Percentiles rank a stretch among this genome's conserved stretches.
phyloP scores from a whole-genome alignment of 2,113 vertebrate species.

The Hyperoodon ampullatus region DNA sequence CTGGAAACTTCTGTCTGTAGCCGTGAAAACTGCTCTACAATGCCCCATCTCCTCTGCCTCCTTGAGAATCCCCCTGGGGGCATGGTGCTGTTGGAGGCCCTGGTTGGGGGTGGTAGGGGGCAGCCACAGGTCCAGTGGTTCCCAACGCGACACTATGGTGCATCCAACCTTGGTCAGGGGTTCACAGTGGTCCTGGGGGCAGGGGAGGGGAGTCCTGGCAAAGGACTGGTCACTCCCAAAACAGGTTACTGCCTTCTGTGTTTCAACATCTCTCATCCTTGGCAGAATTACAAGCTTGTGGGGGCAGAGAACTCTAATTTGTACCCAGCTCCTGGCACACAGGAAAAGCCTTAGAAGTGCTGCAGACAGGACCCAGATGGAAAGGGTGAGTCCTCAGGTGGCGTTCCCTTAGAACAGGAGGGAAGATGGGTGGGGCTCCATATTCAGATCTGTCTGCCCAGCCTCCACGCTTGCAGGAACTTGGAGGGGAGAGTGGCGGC shows the following conservation, averaged over 20 bases:
- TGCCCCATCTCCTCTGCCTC: not conserved
- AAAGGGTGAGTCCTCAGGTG: too few relatives aligned
- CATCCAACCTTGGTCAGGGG: not conserved
- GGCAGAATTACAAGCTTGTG: not conserved
- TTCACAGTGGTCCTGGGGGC: not conserved
- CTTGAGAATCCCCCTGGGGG: not conserved
- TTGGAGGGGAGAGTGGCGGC: not conserved
- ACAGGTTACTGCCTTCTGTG: not conserved
- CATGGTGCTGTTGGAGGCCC: fast-evolving
- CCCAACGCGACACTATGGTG: fast-evolving
- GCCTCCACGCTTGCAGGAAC: not conserved
- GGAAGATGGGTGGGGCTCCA: too few relatives aligned
- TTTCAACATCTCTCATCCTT: not conserved
- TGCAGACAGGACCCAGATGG: too few relatives aligned
- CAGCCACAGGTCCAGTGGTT: not conserved
- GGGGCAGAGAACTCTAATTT: not conserved
- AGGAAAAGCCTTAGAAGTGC: too few relatives aligned
- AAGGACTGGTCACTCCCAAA: not conserved
- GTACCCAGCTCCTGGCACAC: not conserved
- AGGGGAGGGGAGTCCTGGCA: not conserved
- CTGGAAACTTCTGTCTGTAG: not conserved
- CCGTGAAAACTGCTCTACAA: fast-evolving
- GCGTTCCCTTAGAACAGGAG: fast-evolving
- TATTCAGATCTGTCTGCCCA: fast-evolving
- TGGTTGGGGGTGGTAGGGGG: not conserved